Conservation (phyloP, 2,797 vertebrate species). For the Poecilia wingei region DNA sequence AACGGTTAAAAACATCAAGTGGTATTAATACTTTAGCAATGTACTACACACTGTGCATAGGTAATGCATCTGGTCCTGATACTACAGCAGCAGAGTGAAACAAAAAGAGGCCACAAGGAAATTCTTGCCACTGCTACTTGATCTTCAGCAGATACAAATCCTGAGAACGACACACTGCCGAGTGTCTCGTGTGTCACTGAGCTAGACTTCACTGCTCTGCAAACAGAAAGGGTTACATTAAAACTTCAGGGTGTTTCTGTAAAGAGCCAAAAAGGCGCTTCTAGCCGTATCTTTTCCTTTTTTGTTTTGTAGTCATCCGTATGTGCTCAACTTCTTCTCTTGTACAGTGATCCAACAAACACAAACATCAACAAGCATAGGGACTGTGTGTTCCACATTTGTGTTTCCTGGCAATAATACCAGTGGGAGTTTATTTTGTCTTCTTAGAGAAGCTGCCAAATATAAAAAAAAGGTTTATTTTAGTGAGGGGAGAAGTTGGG, state of each 20-base stretch:
- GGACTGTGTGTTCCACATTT: conserved; percentile 33
- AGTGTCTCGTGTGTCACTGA: conserved; percentile 1
- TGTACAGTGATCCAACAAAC: conserved; percentile 40
- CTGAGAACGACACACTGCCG: neutral
- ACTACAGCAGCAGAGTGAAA: neutral
- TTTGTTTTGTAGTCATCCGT: conserved; percentile 8
- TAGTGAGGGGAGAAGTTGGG: conserved; percentile 16
- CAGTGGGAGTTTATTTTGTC: conserved; percentile 10
- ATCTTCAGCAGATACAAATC: neutral
- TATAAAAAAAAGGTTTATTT: conserved; percentile 43
- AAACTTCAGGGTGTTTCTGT: conserved; percentile 29
- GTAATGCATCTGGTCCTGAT: neutral
- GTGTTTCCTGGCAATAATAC: conserved; percentile 50
- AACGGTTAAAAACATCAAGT: neutral
- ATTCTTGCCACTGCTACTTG: neutral
- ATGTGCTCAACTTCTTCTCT: conserved; percentile 15
- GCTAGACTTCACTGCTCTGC: conserved; percentile 19
- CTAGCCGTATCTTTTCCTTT: neutral
- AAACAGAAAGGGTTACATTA: conserved; percentile 35
- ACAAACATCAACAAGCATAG: conserved; percentile 33
- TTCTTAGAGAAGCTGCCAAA: conserved; percentile 19
- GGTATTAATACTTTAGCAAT: neutral
- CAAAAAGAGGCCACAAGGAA: neutral
- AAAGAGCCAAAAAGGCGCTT: conserved; percentile 34
- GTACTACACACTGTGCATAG: too few relatives aligned